Percentiles rank a stretch among this genome's conserved stretches.
Evolutionary conservation across 2,113 vertebrate genomes (phyloP).

Genomic region (Protobothrops mucrosquamatus): DNA sequence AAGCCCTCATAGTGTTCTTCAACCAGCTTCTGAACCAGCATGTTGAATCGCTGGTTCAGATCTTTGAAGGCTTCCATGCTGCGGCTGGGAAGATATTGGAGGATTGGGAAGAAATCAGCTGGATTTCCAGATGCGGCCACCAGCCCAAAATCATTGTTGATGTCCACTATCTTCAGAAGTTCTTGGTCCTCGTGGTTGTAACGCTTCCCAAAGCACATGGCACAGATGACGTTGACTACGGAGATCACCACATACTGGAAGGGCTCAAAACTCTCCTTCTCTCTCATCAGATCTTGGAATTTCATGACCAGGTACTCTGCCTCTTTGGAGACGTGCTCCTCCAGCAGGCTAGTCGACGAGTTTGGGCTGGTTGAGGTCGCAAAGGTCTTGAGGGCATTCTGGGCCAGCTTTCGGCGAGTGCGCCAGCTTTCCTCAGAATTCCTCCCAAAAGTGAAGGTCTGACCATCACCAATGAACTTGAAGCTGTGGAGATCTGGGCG

Average conservation of each 20-base stretch:
- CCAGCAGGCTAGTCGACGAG: conserved; percentile 76
- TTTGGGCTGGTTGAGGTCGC: conserved; percentile 60
- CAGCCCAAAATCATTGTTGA: conserved; percentile 77
- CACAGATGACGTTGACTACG: conserved; percentile 86
- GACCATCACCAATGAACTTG: conserved; percentile 68
- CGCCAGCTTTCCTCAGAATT: conserved; percentile 78
- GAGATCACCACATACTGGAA: conserved; percentile 80
- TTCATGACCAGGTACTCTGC: conserved; percentile 66
- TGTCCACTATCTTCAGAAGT: conserved; percentile 73
- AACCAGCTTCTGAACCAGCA: conserved; percentile 72
- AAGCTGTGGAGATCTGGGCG: conserved; percentile 82
- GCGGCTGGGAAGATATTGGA: conserved; percentile 76
- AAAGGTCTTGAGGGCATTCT: conserved; percentile 79
- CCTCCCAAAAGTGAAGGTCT: conserved; percentile 79
- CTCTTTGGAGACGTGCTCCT: conserved; percentile 82
- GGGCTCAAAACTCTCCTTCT: conserved; percentile 75
- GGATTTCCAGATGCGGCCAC: conserved; percentile 76
- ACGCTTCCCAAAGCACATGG: conserved; percentile 84
- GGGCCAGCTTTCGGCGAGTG: conserved; percentile 77
- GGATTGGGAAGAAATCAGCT: conserved; percentile 83
- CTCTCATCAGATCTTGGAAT: conserved; percentile 67
- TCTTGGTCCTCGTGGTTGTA: conserved; percentile 80
- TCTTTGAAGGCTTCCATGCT: conserved; percentile 71
- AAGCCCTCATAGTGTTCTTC: conserved; percentile 77
- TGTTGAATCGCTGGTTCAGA: conserved; percentile 69